Conservation (phyloP, 2,797 vertebrate species). For the Acropternis orthonyx region DNA sequence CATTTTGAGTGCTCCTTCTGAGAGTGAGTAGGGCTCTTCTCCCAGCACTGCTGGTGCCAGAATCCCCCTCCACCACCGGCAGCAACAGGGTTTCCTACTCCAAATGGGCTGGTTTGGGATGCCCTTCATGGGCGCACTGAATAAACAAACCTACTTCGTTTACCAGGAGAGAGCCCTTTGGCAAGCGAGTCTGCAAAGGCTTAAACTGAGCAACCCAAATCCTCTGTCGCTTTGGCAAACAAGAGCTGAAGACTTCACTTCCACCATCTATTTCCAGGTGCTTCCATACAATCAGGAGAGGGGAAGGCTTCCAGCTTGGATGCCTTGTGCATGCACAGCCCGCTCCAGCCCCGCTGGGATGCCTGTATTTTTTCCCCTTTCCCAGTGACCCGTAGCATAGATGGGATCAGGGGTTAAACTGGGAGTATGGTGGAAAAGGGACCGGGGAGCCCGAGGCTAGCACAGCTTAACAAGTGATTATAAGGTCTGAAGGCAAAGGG, state of each 20-base stretch:
- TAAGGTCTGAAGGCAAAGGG: constrained; percentile 64
- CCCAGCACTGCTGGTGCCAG: neutral
- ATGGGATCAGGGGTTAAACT: constrained; percentile 67
- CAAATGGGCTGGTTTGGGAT: neutral
- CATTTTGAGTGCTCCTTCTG: fast-evolving
- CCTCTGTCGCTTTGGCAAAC: neutral
- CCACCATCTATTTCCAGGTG: neutral
- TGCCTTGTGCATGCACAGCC: neutral
- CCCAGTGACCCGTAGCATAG: neutral
- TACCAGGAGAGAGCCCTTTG: neutral
- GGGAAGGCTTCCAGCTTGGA: neutral
- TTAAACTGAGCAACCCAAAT: neutral
- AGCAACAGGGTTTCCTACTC: neutral
- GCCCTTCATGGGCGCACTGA: neutral
- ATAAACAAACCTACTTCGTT: neutral
- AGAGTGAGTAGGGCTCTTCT: neutral
- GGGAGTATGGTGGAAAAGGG: constrained; percentile 34
- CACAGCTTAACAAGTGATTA: constrained; percentile 47
- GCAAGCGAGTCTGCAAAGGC: fast-evolving
- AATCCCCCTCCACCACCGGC: neutral
- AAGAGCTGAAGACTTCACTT: neutral
- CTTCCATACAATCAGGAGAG: neutral
- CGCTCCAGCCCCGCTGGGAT: neutral
- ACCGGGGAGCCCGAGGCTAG: neutral
- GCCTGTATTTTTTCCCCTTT: neutral